phyloP scores from a whole-genome alignment of 2,113 vertebrate genomes.

The Numida meleagris region DNA sequence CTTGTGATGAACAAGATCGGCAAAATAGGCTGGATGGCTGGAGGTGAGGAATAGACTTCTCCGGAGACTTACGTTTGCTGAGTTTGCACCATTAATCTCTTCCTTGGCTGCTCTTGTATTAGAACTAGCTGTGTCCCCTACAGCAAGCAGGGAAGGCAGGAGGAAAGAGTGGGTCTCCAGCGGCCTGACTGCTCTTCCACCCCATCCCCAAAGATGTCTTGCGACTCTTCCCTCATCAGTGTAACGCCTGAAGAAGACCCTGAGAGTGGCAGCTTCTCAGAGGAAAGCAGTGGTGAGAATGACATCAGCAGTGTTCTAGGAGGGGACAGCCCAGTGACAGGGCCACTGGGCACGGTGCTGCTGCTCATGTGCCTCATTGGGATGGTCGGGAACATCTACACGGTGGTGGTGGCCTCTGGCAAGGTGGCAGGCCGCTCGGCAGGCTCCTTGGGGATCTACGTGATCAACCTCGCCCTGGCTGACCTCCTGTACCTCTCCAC shows the following conservation, averaged over 20 bases:
- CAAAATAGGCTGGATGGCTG: neutral
- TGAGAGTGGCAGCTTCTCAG: neutral
- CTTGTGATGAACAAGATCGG: neutral
- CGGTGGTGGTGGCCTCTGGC: slow-evolving; percentile 74
- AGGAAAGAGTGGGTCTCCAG: neutral
- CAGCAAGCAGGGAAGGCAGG: neutral
- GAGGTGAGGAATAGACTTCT: slow-evolving; percentile 42
- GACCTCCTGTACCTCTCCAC: slow-evolving; percentile 89
- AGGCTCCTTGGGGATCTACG: slow-evolving; percentile 84
- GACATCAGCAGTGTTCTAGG: neutral
- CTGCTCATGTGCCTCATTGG: slow-evolving; percentile 82
- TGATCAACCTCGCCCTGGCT: slow-evolving; percentile 85
- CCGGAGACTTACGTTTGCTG: neutral
- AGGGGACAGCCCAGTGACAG: slow-evolving; percentile 74
- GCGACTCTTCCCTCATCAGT: neutral
- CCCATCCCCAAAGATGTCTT: neutral
- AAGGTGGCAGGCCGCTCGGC: slow-evolving; percentile 72
- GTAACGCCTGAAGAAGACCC: neutral
- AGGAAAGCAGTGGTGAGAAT: neutral
- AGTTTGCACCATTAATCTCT: neutral
- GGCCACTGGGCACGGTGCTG: slow-evolving; percentile 76
- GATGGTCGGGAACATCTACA: slow-evolving; percentile 83
- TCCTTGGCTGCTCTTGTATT: neutral
- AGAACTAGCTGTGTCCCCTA: neutral
- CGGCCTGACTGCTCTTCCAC: neutral